A percentile compares a stretch with the other conserved stretches of the same genome.
phyloP scores from a whole-genome alignment of 2,797 vertebrate genomes.

The Gobio occitaniae region DNA sequence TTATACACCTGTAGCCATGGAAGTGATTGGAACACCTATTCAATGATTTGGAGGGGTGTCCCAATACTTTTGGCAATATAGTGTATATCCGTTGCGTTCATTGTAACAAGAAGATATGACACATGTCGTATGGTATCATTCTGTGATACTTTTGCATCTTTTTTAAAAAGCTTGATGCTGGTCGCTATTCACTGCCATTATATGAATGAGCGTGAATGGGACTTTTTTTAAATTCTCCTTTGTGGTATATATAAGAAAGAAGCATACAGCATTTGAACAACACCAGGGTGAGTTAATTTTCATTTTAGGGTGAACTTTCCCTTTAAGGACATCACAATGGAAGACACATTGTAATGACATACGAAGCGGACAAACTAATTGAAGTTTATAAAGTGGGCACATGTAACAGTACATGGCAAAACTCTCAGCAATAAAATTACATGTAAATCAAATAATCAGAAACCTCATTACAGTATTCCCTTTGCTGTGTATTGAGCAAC shows the following conservation, averaged over 20 bases:
- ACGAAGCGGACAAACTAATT: neutral
- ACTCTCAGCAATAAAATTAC: constrained; percentile 2
- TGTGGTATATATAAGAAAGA: neutral
- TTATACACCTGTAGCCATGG: no score
- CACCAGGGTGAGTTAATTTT: neutral
- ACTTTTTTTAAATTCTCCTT: no score
- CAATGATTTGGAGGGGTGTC: no score
- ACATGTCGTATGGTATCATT: no score
- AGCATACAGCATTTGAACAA: neutral
- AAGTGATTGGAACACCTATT: no score
- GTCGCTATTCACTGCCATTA: neutral
- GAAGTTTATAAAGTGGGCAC: constrained; percentile 10
- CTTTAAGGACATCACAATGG: neutral
- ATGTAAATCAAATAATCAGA: constrained; percentile 9
- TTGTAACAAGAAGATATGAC: no score
- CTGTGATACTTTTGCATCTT: no score
- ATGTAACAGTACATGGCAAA: constrained; percentile 11
- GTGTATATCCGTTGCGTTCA: no score
- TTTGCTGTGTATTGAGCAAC: constrained; percentile 38
- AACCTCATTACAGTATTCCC: constrained; percentile 43
- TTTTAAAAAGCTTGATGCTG: neutral
- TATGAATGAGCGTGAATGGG: neutral
- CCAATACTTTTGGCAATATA: no score
- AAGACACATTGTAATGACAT: neutral
- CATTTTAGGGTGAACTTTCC: neutral